These are phyloP conservation scores for Melanotaenia parkinsoni DNA, from an alignment of 2,797 vertebrate species.

Conservation along the genomic window DNA sequence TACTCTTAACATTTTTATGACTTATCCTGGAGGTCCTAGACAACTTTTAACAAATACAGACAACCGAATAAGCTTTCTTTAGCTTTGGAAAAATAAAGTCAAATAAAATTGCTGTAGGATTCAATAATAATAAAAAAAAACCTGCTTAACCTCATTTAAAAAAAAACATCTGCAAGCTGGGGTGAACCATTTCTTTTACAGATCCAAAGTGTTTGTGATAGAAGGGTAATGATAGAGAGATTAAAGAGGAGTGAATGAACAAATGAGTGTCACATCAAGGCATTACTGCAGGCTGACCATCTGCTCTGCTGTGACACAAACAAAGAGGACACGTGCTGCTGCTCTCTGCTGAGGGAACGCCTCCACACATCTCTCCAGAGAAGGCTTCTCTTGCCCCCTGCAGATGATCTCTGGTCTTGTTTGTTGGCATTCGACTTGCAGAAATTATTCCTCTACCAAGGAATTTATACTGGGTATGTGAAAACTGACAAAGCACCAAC, in stretches of 20 bases:
- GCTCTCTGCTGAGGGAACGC: conserved; percentile 60
- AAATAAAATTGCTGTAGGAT: background rate
- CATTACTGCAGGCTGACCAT: conserved; percentile 79
- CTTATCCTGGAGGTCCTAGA: background rate
- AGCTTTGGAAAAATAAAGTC: background rate
- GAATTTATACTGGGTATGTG: conserved; percentile 24
- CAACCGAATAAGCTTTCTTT: background rate
- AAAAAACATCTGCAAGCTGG: background rate
- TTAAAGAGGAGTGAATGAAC: conserved; percentile 71
- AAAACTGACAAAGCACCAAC: background rate
- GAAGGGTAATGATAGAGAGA: conserved; percentile 38
- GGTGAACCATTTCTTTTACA: conserved; percentile 31
- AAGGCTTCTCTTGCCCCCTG: conserved; percentile 50
- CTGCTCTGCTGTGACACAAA: conserved; percentile 79
- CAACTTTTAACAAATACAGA: background rate
- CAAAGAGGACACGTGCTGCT: conserved; percentile 71
- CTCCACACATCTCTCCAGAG: conserved; percentile 58
- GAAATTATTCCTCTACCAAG: conserved; percentile 28
- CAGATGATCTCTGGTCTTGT: conserved; percentile 52
- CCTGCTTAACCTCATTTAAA: background rate
- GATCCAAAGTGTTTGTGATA: conserved; percentile 46
- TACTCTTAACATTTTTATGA: background rate
- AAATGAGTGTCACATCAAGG: conserved; percentile 68
- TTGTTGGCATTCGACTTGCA: conserved; percentile 35
- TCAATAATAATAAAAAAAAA: background rate